Conservation (phyloP, 2,888 invertebrate genomes). For the Apamea monoglypha region DNA sequence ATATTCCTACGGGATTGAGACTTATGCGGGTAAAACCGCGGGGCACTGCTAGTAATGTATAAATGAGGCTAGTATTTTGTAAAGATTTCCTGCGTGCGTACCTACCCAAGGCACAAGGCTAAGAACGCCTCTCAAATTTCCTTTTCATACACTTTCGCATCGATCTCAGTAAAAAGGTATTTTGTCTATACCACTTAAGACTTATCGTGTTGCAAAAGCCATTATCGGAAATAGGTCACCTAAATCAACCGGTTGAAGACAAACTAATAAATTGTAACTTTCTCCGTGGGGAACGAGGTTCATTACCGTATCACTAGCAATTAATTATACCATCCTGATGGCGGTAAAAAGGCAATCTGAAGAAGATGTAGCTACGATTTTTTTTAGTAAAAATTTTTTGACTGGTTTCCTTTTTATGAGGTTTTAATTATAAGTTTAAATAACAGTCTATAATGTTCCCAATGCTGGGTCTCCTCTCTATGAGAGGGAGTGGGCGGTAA, state of each 20-base stretch:
- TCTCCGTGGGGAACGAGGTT: constrained; percentile 44
- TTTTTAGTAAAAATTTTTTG: no score
- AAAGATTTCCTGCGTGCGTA: not conserved
- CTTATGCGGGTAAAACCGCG: no score
- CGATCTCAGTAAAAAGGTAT: constrained; percentile 43
- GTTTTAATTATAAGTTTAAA: no score
- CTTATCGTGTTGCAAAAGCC: constrained; percentile 60
- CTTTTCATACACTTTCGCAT: constrained; percentile 22
- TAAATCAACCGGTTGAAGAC: constrained; percentile 56
- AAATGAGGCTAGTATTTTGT: not conserved
- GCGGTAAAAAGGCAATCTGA: constrained; percentile 15
- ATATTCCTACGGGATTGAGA: no score
- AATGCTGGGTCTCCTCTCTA: no score
- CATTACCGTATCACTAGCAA: constrained; percentile 59
- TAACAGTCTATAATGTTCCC: no score
- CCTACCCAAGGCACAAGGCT: not conserved
- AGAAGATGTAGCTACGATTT: not conserved
- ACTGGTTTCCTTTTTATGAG: no score
- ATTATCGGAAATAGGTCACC: constrained; percentile 62
- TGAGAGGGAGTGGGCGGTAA: no score
- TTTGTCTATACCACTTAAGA: constrained; percentile 51
- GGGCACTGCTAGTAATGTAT: not conserved
- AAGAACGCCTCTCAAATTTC: constrained; percentile 22
- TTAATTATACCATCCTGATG: constrained; percentile 45
- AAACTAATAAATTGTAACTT: constrained; percentile 63